Percentiles rank a stretch among this genome's conserved stretches.
Evolutionary conservation across 2,113 vertebrate species (phyloP).

Genomic region (Anarhynchus alexandrinus): DNA sequence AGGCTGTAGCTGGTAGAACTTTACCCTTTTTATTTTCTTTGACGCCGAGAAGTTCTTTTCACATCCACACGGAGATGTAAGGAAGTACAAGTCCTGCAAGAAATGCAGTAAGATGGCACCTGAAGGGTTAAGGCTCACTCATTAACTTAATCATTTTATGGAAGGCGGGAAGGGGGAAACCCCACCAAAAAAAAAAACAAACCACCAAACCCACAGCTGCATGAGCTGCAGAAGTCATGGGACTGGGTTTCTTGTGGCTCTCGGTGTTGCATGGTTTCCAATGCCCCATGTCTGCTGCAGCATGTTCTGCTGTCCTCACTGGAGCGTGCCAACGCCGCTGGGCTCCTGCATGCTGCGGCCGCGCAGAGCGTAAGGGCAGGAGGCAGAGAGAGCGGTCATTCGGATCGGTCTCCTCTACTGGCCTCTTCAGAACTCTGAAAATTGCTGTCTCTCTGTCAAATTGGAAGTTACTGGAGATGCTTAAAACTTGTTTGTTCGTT

Average conservation of each 20-base stretch:
- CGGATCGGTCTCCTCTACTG: neutral
- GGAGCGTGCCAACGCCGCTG: fast-evolving
- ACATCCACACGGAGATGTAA: neutral
- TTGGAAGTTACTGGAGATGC: neutral
- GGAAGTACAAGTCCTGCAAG: neutral
- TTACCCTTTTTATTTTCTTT: neutral
- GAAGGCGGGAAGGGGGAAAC: fast-evolving
- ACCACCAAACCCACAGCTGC: neutral
- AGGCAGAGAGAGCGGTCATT: neutral
- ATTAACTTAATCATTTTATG: neutral
- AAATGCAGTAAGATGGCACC: neutral
- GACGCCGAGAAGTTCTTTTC: neutral
- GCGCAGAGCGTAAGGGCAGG: neutral
- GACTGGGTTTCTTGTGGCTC: neutral
- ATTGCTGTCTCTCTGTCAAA: neutral
- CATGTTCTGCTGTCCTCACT: neutral
- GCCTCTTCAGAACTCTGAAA: neutral
- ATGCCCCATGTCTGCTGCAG: fast-evolving
- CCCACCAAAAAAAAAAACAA: neutral
- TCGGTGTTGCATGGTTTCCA: fast-evolving
- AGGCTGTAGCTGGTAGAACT: neutral
- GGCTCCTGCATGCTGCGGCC: neutral
- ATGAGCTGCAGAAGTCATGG: neutral
- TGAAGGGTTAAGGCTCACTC: neutral
- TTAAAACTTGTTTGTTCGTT: neutral